Evolutionary conservation across 2,888 invertebrate species (phyloP).

Genomic region (Drosophila sordidapex): DNA sequence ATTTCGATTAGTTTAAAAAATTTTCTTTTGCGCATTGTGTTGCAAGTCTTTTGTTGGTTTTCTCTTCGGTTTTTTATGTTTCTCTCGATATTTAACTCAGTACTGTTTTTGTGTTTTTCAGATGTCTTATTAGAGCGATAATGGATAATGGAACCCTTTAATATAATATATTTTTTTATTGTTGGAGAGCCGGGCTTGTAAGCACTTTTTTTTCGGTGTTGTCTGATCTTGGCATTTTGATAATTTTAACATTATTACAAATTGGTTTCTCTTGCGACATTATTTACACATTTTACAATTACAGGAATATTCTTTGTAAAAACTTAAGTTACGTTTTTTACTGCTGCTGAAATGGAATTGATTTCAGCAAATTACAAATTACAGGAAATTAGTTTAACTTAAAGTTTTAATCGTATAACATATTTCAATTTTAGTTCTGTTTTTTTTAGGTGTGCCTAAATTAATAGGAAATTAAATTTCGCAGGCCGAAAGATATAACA

Average conservation of each 20-base stretch:
- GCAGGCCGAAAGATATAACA: conserved; percentile 69
- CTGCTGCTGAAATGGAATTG: conserved; percentile 27
- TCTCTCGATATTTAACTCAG: conserved; percentile 47
- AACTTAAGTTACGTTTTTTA: conserved; percentile 50
- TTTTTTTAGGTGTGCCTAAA: conserved; percentile 56
- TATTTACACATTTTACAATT: conserved; percentile 75
- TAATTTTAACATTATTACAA: conserved; percentile 52
- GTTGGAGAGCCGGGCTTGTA: conserved; percentile 3
- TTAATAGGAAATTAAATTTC: conserved; percentile 76
- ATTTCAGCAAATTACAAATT: conserved; percentile 49
- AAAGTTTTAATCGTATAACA: conserved; percentile 39
- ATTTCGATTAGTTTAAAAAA: conserved; percentile 21
- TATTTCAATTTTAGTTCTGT: conserved; percentile 24
- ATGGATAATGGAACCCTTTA: conserved; percentile 16
- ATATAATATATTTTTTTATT: neutral
- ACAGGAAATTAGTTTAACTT: conserved; percentile 58
- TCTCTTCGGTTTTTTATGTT: conserved; percentile 27
- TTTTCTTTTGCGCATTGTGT: conserved; percentile 59
- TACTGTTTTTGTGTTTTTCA: conserved; percentile 26
- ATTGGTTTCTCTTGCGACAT: conserved; percentile 37
- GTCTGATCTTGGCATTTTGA: conserved; percentile 47
- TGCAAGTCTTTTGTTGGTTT: conserved; percentile 54
- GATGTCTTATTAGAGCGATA: conserved; percentile 18
- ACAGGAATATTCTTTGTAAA: conserved; percentile 69
- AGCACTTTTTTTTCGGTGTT: conserved; percentile 21